Evolutionary conservation across 1,140 invertebrate species (phyloP).

Genomic region (Ceratosolen fusciceps): DNA sequence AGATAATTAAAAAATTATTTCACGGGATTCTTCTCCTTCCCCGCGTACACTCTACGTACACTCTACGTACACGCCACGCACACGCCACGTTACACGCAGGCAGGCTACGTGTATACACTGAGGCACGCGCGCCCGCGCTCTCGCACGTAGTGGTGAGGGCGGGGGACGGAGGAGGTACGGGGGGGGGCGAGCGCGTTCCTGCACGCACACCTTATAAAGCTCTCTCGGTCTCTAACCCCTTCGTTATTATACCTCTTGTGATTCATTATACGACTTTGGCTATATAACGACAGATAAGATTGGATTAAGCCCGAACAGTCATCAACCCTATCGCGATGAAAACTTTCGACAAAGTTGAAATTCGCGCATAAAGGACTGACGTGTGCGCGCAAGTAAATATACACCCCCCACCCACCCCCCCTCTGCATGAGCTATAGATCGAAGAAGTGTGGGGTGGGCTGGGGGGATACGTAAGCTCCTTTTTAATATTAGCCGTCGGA

Average conservation of each 20-base stretch:
- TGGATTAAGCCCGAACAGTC: constrained; percentile 24
- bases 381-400: background rate
- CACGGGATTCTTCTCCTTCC: background rate
- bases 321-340: constrained; percentile 22
- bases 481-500: too few relatives aligned
- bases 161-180: too few relatives aligned
- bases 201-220: background rate
- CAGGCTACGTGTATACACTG: background rate
- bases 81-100: too few relatives aligned
- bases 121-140: too few relatives aligned
- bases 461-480: too few relatives aligned
- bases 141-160: too few relatives aligned
- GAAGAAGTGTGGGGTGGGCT: too few relatives aligned
- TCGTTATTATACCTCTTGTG: constrained; percentile 7
- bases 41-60: too few relatives aligned
- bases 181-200: background rate
- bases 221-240: background rate
- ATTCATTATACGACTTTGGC: constrained; percentile 21
- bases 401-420: too few relatives aligned
- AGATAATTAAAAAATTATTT: constrained; percentile 28
- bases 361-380: background rate
- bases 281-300: constrained; percentile 28
- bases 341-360: constrained; percentile 25
- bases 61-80: too few relatives aligned
- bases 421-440: too few relatives aligned